Percentiles rank a stretch among this genome's conserved stretches.
These are phyloP conservation scores for Panopea generosa DNA, from an alignment of 2,888 invertebrate genomes.

Conservation along the genomic window DNA sequence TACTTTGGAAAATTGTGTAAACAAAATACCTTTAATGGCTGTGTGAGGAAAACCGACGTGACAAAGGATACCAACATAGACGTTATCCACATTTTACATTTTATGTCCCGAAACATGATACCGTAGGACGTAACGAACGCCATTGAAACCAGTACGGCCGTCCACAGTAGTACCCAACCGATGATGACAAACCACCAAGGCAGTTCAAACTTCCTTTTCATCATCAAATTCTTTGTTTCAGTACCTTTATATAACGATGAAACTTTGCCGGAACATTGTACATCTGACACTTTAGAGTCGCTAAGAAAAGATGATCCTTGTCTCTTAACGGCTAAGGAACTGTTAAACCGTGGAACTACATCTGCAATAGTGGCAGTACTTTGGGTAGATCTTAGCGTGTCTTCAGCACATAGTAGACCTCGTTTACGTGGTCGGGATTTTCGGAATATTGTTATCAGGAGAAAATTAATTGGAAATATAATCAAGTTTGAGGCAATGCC, in stretches of 20 bases:
- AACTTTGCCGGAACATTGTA: conserved; percentile 63
- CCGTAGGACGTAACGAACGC: conserved; percentile 86
- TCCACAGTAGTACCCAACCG: conserved; percentile 85
- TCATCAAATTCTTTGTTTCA: conserved; percentile 48
- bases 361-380: conserved; percentile 66
- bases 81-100: conserved; percentile 86
- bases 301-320: conserved; percentile 62
- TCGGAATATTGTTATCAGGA: conserved; percentile 85
- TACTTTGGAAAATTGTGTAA: too few relatives aligned
- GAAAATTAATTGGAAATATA: conserved; percentile 85
- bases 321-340: conserved; percentile 28
- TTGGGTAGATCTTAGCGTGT: conserved; percentile 72
- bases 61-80: conserved; percentile 86
- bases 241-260: conserved; percentile 55
- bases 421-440: conserved; percentile 84
- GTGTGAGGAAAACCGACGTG: conserved; percentile 86
- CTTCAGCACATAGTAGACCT: conserved; percentile 79
- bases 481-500: conserved; percentile 85
- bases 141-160: conserved; percentile 82
- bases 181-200: conserved; percentile 84
- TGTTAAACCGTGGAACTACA: conserved; percentile 62
- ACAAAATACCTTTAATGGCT: conserved; percentile 87
- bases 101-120: conserved; percentile 86
- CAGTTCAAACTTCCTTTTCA: conserved; percentile 79
- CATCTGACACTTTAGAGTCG: conserved; percentile 56